Evolutionary conservation across 2,888 invertebrate species (phyloP), one percentile per base, ranked within the genome.

Genomic region (Synergus japonicus): DNA sequence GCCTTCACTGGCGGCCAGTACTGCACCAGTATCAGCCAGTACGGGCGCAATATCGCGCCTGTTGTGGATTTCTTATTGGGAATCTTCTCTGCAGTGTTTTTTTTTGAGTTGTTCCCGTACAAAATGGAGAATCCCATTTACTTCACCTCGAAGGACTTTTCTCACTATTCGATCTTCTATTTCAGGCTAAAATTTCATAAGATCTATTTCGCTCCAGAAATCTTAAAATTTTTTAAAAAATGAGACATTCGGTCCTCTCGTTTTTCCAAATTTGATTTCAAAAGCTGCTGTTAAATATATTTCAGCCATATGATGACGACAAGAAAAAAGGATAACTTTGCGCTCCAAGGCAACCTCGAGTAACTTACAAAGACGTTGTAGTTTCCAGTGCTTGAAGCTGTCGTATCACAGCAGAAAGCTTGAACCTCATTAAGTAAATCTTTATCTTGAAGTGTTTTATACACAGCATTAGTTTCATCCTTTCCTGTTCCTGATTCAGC

Each of bases 251-350:
- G 87, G 85, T 46, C 81, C 81, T 54, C 78, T 81, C 18, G 84
- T 81, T n/a, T 15, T 64, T 13, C 79, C 76, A 63, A 84, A 76
- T 81, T 85, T 83, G 76, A 22, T 18, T 78, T 85, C 82, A 79
- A 87, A 87, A 43, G 84, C 86, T 78, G 81, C 54, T 81, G 69
- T 80, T 22, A 88, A 58, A 69, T 87, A 81, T 18, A 88, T 49
- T 82, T 89, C 86, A 69, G 81, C 85, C 7, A 88, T 84, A 65
- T 87, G 87, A 81, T 87, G 88, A 60, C 87, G 79, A 54, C 89
- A 88, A 37, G 85, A 79, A 46, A 87, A 83, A 63, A 73, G 79
- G 64, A 85, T 65, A 54, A 87, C 58, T 13, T 85, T 82, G 79
- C 67, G 84, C 58, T 81, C 81, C 18, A 88, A 78, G 44, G 84